A percentile compares a stretch with the other conserved stretches of the same genome.
phyloP scores from a whole-genome alignment of 2,888 invertebrate species.

The Tetropium fuscum region DNA sequence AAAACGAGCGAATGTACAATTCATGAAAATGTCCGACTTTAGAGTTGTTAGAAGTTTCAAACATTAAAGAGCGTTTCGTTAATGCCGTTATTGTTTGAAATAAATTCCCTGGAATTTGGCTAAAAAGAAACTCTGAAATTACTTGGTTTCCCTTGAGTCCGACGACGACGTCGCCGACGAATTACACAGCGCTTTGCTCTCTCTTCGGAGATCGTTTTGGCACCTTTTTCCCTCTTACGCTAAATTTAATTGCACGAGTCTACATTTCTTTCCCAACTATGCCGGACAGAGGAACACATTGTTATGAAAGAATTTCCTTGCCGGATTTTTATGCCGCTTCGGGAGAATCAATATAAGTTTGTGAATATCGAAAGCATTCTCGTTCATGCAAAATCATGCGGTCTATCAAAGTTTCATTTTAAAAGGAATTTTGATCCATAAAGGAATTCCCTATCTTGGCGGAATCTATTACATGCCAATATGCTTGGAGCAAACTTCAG shows the following conservation, averaged over 20 bases:
- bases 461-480: constrained; percentile 52
- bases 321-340: constrained; percentile 36
- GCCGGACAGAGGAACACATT: constrained; percentile 9
- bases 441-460: constrained; percentile 54
- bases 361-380: constrained; percentile 49
- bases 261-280: constrained; percentile 16
- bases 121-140: constrained; percentile 16
- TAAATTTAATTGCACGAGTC: constrained; percentile 22
- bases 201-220: constrained; percentile 3
- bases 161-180: constrained; percentile 4
- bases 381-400: constrained; percentile 57
- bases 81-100: constrained; percentile 21
- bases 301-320: constrained; percentile 38
- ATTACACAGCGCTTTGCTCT: constrained; percentile 1
- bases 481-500: constrained; percentile 45
- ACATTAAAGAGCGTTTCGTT: constrained; percentile 12
- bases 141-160: constrained; percentile 14
- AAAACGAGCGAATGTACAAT: constrained; percentile 10
- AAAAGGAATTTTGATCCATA: constrained; percentile 55
- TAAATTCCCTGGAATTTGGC: constrained; percentile 19
- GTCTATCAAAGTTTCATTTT: constrained; percentile 60
- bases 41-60: constrained; percentile 16
- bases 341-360: constrained; percentile 43
- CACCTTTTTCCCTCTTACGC: constrained; percentile 8
- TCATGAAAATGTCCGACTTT: constrained; percentile 9